These are phyloP conservation scores for Apodemus agrarius DNA, from an alignment of 2,797 vertebrate species.

Conservation along the genomic window DNA sequence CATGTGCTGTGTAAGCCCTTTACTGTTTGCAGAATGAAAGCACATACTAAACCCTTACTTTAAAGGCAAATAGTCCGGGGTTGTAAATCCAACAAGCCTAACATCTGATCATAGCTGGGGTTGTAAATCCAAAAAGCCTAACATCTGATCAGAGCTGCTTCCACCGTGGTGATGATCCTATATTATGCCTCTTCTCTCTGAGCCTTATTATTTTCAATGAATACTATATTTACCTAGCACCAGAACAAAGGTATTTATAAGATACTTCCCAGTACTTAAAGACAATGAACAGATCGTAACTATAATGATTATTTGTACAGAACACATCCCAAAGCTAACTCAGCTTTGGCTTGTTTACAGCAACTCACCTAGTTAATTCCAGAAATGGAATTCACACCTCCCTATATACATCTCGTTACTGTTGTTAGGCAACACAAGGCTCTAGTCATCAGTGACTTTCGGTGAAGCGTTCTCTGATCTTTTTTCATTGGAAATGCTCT, in stretches of 20 bases:
- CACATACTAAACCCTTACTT: neutral
- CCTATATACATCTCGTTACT: neutral
- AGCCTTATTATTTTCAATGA: conserved; percentile 12
- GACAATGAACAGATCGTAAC: neutral
- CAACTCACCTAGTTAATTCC: neutral
- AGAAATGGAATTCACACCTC: neutral
- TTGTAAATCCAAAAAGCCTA: neutral
- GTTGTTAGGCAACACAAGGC: neutral
- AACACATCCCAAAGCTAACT: neutral
- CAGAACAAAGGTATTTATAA: neutral
- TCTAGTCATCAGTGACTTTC: neutral
- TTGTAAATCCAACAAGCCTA: neutral
- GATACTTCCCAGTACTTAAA: neutral
- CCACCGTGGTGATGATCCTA: accelerated
- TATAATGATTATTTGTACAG: neutral
- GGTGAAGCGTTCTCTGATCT: neutral
- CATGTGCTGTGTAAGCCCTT: neutral
- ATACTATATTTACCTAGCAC: neutral
- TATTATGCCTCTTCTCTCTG: neutral
- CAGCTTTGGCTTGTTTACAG: neutral
- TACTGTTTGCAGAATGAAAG: neutral
- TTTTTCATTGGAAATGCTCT: conserved; percentile 26
- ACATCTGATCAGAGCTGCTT: neutral
- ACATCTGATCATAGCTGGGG: neutral
- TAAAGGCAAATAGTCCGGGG: neutral